Evolutionary conservation across 2,888 invertebrate species (phyloP).

Genomic region (Amblyjoppa proteus): DNA sequence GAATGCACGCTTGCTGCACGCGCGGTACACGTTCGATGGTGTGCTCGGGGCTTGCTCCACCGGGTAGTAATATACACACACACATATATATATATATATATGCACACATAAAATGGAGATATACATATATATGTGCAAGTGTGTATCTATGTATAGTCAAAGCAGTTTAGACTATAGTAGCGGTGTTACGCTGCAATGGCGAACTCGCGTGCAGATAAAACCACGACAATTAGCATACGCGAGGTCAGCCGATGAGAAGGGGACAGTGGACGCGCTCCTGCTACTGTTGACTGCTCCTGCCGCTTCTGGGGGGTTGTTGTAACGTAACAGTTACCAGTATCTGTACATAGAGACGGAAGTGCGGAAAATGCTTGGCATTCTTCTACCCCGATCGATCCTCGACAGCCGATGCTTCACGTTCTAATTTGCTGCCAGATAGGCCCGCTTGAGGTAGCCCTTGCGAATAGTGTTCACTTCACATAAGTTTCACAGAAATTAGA

Average conservation of each 20-base stretch:
- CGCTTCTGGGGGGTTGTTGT: constrained; percentile 43
- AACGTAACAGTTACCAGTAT: constrained; percentile 30
- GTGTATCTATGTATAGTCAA: constrained; percentile 17
- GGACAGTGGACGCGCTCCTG: constrained; percentile 37
- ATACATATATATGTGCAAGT: constrained; percentile 6
- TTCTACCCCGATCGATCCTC: constrained; percentile 53
- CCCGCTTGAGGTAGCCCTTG: neutral
- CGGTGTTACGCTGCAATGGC: constrained; percentile 58
- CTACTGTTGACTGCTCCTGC: constrained; percentile 17
- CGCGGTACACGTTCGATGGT: constrained; percentile 15
- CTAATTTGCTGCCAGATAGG: neutral
- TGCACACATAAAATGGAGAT: neutral
- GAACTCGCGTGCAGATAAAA: constrained; percentile 82
- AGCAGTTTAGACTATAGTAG: constrained; percentile 28
- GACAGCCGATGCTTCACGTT: constrained; percentile 22
- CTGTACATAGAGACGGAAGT: neutral
- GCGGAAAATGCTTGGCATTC: constrained; percentile 46
- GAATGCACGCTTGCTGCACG: constrained; percentile 42
- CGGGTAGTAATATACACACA: neutral
- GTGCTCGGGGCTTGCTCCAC: constrained; percentile 28
- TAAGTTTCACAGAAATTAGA: no score
- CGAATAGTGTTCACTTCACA: no score
- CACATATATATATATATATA: neutral
- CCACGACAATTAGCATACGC: constrained; percentile 81
- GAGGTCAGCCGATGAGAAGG: constrained; percentile 65